Percentiles rank a stretch among this genome's conserved stretches.
Evolutionary conservation across 2,113 vertebrate genomes (phyloP).

Genomic region (Columba livia): DNA sequence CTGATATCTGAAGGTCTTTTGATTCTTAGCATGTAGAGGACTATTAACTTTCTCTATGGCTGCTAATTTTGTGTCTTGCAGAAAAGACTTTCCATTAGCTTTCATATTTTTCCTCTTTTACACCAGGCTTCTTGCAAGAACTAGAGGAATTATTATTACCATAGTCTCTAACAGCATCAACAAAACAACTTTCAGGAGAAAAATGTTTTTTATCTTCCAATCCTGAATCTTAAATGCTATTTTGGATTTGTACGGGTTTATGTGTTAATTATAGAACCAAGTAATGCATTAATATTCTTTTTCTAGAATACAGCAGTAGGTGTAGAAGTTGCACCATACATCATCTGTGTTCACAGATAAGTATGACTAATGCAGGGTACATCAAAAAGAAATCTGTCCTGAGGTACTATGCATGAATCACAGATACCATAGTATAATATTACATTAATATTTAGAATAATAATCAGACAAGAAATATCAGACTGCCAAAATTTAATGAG

Average conservation of each 20-base stretch:
- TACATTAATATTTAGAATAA: conserved; percentile 48
- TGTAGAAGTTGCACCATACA: neutral
- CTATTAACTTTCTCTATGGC: neutral
- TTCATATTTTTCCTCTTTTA: neutral
- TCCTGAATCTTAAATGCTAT: neutral
- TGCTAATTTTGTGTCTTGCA: neutral
- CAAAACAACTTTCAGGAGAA: neutral
- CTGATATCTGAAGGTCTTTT: neutral
- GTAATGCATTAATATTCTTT: conserved; percentile 21
- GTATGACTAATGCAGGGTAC: conserved; percentile 35
- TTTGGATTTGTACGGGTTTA: neutral
- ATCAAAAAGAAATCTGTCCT: conserved; percentile 57
- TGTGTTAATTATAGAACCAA: conserved; percentile 39
- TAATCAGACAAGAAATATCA: conserved; percentile 65
- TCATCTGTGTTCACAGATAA: conserved; percentile 30
- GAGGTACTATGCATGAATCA: conserved; percentile 34
- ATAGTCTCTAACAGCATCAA: neutral
- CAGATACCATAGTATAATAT: conserved; percentile 20
- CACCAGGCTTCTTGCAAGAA: neutral
- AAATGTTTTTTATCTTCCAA: neutral
- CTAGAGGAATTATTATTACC: neutral
- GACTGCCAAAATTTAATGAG: conserved; percentile 68
- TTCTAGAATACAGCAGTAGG: neutral
- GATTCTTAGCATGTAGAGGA: neutral
- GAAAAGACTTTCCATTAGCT: neutral